Evolutionary conservation across 2,888 invertebrate genomes (phyloP).

Genomic region (Cephus spinipes): DNA sequence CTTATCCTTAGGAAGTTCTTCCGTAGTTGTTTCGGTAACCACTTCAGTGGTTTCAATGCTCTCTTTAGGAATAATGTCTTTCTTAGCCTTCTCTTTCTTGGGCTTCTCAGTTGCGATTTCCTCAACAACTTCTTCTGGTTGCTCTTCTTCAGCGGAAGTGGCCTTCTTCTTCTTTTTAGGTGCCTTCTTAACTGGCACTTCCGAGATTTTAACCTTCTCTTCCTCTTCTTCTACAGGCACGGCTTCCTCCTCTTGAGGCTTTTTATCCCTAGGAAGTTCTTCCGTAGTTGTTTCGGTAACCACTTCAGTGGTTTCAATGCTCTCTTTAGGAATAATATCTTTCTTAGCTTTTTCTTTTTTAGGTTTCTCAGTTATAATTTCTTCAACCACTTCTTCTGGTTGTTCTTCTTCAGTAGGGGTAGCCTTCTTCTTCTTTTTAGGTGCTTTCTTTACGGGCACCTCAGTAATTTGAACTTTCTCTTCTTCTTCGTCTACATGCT

Average conservation of each 20-base stretch:
- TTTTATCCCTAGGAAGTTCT: slow-evolving; percentile 28
- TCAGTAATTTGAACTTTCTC: slow-evolving; percentile 19
- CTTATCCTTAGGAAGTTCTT: too few species aligned
- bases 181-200: too few species aligned
- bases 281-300: slow-evolving; percentile 42
- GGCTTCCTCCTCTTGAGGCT: slow-evolving; percentile 14
- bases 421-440: slow-evolving; percentile 38
- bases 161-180: too few species aligned
- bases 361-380: slow-evolving; percentile 22
- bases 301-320: slow-evolving; percentile 38
- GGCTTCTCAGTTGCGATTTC: too few species aligned
- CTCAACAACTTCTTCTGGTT: too few species aligned
- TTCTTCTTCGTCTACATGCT: slow-evolving; percentile 27
- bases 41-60: too few species aligned
- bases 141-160: too few species aligned
- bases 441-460: slow-evolving; percentile 36
- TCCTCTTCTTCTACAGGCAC: too few species aligned
- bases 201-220: too few species aligned
- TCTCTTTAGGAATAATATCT: slow-evolving; percentile 33
- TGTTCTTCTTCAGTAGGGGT: slow-evolving; percentile 31
- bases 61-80: too few species aligned
- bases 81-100: too few species aligned
- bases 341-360: slow-evolving; percentile 32
- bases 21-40: too few species aligned
- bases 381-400: slow-evolving; percentile 32